phyloP scores from a whole-genome alignment of 2,113 vertebrate genomes.

The Aramus guarauna region DNA sequence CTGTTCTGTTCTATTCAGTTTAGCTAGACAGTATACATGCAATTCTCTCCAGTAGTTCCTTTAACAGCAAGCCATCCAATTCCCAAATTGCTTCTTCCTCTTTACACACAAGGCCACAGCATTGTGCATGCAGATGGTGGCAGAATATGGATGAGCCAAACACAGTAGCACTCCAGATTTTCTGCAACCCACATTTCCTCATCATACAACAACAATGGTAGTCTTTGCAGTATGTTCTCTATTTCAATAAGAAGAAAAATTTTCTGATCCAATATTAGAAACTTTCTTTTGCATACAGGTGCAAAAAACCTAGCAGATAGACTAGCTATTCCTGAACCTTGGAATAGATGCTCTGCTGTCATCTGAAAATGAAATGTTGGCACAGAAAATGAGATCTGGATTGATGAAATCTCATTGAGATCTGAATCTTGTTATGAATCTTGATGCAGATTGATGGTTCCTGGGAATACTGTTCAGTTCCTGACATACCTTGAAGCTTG shows the following conservation, averaged over 20 bases:
- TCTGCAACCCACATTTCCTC: not conserved
- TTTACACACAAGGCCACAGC: not conserved
- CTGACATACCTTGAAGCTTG: not conserved
- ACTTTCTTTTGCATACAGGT: not conserved
- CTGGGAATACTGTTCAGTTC: not conserved
- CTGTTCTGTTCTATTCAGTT: not conserved
- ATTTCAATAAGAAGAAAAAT: not conserved
- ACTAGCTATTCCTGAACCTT: not conserved
- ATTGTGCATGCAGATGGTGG: not conserved
- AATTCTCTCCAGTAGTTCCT: not conserved
- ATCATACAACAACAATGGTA: not conserved
- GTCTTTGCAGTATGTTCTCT: not conserved
- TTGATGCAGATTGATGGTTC: not conserved
- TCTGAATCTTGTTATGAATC: not conserved
- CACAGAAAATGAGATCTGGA: not conserved
- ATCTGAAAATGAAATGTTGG: not conserved
- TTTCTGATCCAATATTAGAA: not conserved
- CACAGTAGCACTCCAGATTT: slow-evolving; percentile 1
- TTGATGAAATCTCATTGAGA: not conserved
- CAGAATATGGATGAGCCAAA: not conserved
- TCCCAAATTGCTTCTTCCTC: not conserved
- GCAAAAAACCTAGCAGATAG: not conserved
- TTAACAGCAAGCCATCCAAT: not conserved
- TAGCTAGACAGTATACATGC: not conserved
- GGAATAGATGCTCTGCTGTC: not conserved